These are phyloP conservation scores for Neolamprologus toae DNA, from an alignment of 2,113 vertebrate genomes.

Conservation along the genomic window DNA sequence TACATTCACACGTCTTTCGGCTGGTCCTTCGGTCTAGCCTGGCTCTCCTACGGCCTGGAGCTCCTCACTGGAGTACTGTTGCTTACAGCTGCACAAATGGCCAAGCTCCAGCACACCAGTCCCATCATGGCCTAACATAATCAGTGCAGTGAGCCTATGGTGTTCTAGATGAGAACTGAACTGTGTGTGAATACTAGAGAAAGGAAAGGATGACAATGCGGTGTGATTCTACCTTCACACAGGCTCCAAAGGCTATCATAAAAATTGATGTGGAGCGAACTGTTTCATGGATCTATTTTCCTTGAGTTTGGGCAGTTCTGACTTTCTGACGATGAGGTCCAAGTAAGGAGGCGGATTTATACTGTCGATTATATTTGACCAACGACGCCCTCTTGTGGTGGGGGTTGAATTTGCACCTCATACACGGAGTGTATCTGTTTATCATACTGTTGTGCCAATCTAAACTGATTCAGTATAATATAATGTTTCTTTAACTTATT, in stretches of 20 bases:
- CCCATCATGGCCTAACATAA: not conserved
- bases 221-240: not conserved
- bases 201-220: not conserved
- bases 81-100: conserved; percentile 21
- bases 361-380: not conserved
- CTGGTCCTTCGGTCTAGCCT: conserved; percentile 71
- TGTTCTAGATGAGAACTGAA: not conserved
- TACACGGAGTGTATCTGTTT: not conserved
- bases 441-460: not conserved
- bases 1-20: conserved; percentile 56
- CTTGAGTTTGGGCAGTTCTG: not conserved
- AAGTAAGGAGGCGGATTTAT: not conserved
- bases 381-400: conserved; percentile 6
- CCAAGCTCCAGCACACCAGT: not conserved
- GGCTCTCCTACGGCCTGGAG: conserved; percentile 71
- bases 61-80: conserved; percentile 40
- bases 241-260: not conserved
- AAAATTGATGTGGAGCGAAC: not conserved
- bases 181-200: not conserved
- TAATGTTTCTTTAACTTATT: not conserved
- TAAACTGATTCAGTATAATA: not conserved
- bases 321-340: not conserved
- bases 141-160: not conserved
- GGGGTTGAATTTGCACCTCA: not conserved
- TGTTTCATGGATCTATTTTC: not conserved